Conservation (phyloP, 1,140 invertebrate species). For the Drosophila bifasciata region DNA sequence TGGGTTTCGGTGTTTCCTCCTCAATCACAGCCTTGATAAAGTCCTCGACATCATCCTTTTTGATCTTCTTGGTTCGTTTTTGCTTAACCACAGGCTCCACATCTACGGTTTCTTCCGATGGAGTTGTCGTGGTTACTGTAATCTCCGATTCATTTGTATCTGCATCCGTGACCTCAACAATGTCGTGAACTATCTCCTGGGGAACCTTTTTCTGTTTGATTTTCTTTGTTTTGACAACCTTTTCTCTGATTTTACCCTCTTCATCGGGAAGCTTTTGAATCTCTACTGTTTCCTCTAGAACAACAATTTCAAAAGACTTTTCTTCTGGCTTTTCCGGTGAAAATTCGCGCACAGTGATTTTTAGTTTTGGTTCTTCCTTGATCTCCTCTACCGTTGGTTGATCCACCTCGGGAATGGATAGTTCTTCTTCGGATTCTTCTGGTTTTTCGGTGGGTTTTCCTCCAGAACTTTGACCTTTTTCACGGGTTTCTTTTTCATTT, state of each 20-base stretch:
- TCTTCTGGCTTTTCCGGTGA: conserved; percentile 71
- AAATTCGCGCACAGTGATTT: conserved; percentile 63
- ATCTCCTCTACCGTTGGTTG: conserved; percentile 24
- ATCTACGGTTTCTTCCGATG: conserved; percentile 42
- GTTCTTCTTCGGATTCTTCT: conserved; percentile 53
- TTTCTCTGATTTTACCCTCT: conserved; percentile 59
- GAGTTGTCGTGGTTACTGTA: conserved; percentile 65
- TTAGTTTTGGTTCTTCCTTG: conserved; percentile 51
- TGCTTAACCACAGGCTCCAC: conserved; percentile 57
- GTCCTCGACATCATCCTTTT: conserved; percentile 68
- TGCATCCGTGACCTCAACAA: conserved; percentile 75
- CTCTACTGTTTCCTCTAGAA: conserved; percentile 65
- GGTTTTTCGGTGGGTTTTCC: conserved; percentile 54
- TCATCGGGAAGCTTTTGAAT: conserved; percentile 49
- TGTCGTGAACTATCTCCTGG: conserved; percentile 63
- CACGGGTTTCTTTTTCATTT: conserved; percentile 78
- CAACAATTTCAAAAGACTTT: conserved; percentile 54
- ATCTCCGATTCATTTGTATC: conserved; percentile 75
- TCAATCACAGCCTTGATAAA: conserved; percentile 65
- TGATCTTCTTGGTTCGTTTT: conserved; percentile 70
- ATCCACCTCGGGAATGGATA: not conserved
- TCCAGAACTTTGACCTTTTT: conserved; percentile 64
- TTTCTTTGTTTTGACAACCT: conserved; percentile 76
- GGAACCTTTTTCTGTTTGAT: conserved; percentile 70
- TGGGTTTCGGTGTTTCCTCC: conserved; percentile 58